Evolutionary conservation across 2,797 vertebrate species (phyloP), one percentile per base, ranked within the genome.

Genomic region (Ctenopoma multispine): DNA sequence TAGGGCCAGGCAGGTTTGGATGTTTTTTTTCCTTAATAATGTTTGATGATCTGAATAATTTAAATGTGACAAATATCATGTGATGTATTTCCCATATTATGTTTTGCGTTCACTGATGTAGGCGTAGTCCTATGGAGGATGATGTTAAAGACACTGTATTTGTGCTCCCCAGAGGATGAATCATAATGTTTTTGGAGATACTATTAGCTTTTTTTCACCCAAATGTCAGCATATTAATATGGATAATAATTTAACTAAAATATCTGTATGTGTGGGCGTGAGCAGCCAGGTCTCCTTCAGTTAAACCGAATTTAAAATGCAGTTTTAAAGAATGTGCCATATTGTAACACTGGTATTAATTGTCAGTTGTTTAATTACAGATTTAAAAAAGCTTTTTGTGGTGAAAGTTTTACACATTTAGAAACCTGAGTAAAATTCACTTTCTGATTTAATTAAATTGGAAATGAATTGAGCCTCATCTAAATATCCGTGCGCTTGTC

Each of bases 401-500:
- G 23, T 23, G 18, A 43, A 75, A 51, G 40, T 66, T 79, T 59
- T 50, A 36, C 20, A 41, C 31, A 24, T 55, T 62, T 68, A 23
- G 15, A 36, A 69, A 67, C 41, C 31, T 23, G 49, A 69, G 40
- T 50, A 40, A 63, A 73, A 74, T 79, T 54, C 12, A 47, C 55
- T 81, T 71, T 63, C 50, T 54, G 72, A 73, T 77, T 82, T 46
- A 65, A 85, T 86, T 67, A 81, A 79, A 72, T 23, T 36, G 58
- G 73, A 77, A 80, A 10, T 27, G 46, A 73, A 66, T 27, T 36
- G 44, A 62, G 44, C 34, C 40, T 80, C 46, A 41, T 80, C 66
- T 70, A 70, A 79, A 85, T 72, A 54, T 71, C 54, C 14, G 5
- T 56, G 62, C 13, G 27, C 15, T 34, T 10, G 34, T 72, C 60